phyloP scores from a whole-genome alignment of 2,113 vertebrate species.

The Tamias sibiricus region DNA sequence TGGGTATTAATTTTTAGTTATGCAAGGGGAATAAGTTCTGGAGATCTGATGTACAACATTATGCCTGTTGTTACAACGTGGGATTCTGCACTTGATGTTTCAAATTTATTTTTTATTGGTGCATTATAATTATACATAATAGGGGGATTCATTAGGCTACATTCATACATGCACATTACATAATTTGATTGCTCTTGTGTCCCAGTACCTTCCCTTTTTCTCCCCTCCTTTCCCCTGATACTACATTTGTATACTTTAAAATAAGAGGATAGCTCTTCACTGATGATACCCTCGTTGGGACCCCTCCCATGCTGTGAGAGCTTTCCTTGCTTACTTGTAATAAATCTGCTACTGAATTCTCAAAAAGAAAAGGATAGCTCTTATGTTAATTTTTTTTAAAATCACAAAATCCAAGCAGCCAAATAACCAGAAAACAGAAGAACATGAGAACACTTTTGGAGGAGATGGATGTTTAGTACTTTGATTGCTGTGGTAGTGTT shows the following conservation, averaged over 20 bases:
- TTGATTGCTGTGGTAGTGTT: neutral
- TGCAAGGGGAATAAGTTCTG: neutral
- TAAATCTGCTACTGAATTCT: too few relatives aligned
- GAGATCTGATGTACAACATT: neutral
- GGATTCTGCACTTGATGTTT: neutral
- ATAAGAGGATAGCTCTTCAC: neutral
- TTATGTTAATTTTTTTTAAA: neutral
- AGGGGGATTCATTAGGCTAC: too few relatives aligned
- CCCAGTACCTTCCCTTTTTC: too few relatives aligned
- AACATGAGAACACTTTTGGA: neutral
- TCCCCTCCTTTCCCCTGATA: too few relatives aligned
- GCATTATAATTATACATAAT: too few relatives aligned
- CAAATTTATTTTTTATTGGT: too few relatives aligned
- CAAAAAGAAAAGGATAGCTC: too few relatives aligned
- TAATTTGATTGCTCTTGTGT: too few relatives aligned
- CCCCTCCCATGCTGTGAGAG: too few relatives aligned
- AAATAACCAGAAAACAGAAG: neutral
- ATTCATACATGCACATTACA: too few relatives aligned
- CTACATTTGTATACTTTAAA: neutral
- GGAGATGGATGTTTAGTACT: neutral
- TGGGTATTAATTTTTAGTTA: neutral
- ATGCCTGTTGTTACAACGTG: neutral
- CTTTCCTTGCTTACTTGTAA: too few relatives aligned
- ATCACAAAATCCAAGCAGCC: neutral
- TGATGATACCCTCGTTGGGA: too few relatives aligned